Base-by-base conservation (phyloP, 2,797 vertebrate genomes). In the Platalea minor region DNA sequence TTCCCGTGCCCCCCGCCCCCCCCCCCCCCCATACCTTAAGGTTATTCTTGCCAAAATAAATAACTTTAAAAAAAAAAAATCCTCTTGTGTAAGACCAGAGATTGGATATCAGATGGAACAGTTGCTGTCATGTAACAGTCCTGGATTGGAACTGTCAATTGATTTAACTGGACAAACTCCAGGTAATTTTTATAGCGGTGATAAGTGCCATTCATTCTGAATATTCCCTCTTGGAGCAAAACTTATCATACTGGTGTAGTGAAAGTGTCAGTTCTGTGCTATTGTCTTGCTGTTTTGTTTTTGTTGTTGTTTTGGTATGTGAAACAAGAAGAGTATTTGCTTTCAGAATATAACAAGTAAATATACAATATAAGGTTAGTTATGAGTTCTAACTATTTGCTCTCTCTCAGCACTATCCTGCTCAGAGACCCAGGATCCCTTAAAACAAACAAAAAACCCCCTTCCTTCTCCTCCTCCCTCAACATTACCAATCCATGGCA, bases 1-100 rank as follows among this genome's bases (percentile, higher is more conserved):
- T 11, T 11, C 35, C 35, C 35, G 35, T 7, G 35, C 3, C 5
- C 3, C 5, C 45, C 2, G 4, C 11, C 31, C 19, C 39, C 2
- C 5, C 3, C 5, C 45, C 2, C 17, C 11, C 31, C 24, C 39
- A 29, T 9, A 10, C 8, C 4, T 54, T 53, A 35, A 39, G 31
- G 19, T 68, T 43, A 56, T 50, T 61, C 23, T 78, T 67, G 31
- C 53, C 21, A 78, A 83, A 78, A 81, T 46, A 76, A 53, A 16
- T n/a, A 51, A 11, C 61, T 60, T n/a, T 7, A 17, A 19, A 29
- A 19, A 54, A 63, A 15, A 8, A 10, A 13, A 33, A 9, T 19
- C 18, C 37, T 51, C 6, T 29, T 50, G 9, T 50, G 6, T 50
- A 45, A 45, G 17, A 19, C 10, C 24, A 57, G 54, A 68, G 48